Conservation (phyloP, 2,797 vertebrate species). For the Euphonia xanthogaster region DNA sequence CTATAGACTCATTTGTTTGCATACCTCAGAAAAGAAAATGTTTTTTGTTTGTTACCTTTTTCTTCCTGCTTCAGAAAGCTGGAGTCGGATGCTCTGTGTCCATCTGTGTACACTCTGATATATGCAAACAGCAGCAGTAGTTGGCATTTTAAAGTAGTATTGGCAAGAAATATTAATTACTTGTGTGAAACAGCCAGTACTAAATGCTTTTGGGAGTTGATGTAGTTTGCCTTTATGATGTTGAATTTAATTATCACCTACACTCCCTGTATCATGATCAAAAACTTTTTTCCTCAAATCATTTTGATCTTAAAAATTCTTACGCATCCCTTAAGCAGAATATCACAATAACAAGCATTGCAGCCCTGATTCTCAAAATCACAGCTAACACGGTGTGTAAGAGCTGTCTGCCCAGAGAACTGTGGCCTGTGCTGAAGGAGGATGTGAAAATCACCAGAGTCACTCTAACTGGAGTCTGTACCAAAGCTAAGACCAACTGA, state of each 20-base stretch:
- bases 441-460: neutral
- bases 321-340: neutral
- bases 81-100: neutral
- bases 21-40: neutral
- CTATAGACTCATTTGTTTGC: neutral
- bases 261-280: neutral
- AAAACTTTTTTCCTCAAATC: neutral
- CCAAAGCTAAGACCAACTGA: neutral
- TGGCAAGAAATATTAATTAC: neutral
- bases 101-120: neutral
- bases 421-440: neutral
- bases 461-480: neutral
- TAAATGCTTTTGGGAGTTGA: neutral
- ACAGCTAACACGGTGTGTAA: neutral
- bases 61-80: neutral
- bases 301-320: neutral
- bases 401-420: neutral
- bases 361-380: neutral
- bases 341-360: accelerated
- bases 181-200: neutral
- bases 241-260: neutral
- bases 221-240: neutral
- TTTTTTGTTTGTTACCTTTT: neutral
- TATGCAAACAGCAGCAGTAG: neutral
- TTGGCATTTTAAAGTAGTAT: neutral